Evolutionary conservation across 2,888 invertebrate genomes (phyloP), one percentile per base, ranked within the genome.

Genomic region (Pollenia amentaria): DNA sequence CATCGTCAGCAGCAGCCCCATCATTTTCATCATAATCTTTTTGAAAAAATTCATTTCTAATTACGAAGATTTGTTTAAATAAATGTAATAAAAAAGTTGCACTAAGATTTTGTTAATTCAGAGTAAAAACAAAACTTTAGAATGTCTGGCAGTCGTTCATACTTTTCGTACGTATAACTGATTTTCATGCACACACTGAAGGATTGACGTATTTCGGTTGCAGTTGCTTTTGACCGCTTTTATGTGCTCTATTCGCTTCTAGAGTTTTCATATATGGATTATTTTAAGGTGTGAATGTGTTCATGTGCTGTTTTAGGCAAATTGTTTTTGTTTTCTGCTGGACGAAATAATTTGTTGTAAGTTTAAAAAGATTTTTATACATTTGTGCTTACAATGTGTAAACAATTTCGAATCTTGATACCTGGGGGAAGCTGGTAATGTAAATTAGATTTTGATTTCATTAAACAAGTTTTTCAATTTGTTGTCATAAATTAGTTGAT

Each of bases 21-120:
- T 44, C 12, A 76, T 82, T 69, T 60, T 82, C 38, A 69, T 62
- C 60, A 82, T 75, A 75, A 82, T 82, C 42, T 76, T 80, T 11
- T 29, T 29, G 6, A 29, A 79, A 62, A 69, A 40, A 48, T 69
- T 51, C 40, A 67, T 78, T 51, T 38, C 48, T 53, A 21, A 60
- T 46, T 75, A 3, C n/a, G 38, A 29, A 76, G 21, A 62, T 82
- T 42, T 10, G 38, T 18, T 65, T n/a, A 51, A 82, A 75, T 51
- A 82, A 69, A 69, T 69, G 60, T 62, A 7, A 60, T 76, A 82
- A 81, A 76, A 76, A 76, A 12, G 48, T 16, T 42, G 62, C 46
- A 64, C 8, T 51, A 53, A 42, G 9, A 38, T 40, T 53, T 72
- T 80, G 7, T 64, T 55, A 62, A 46, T 16, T 57, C 12, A 16